These are phyloP conservation scores for Epinephelus coioides DNA, from an alignment of 2,797 vertebrate genomes.

Conservation along the genomic window DNA sequence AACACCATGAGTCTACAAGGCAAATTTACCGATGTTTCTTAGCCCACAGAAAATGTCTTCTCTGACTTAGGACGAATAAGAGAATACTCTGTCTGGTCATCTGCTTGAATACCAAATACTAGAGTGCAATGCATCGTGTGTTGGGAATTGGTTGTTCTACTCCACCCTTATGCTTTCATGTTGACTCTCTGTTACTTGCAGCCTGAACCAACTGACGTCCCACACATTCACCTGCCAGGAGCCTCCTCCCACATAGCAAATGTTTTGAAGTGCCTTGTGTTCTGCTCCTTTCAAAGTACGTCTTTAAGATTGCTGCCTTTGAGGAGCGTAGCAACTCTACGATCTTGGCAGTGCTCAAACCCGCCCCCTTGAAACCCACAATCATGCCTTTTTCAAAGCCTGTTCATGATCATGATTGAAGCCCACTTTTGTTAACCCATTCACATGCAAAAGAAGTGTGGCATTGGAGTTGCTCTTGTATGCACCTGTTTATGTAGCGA, in stretches of 20 bases:
- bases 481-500: slow-evolving; percentile 47
- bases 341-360: slow-evolving; percentile 17
- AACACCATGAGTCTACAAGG: not conserved
- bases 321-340: not conserved
- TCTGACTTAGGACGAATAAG: not conserved
- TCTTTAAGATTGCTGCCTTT: slow-evolving; percentile 31
- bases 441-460: slow-evolving; percentile 59
- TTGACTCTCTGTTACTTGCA: not conserved
- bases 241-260: slow-evolving; percentile 25
- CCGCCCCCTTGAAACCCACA: slow-evolving; percentile 28
- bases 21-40: slow-evolving; percentile 1
- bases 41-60: not conserved
- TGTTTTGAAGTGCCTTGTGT: slow-evolving; percentile 27
- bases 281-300: slow-evolving; percentile 19
- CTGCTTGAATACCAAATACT: not conserved
- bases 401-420: slow-evolving; percentile 39
- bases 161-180: slow-evolving; percentile 2
- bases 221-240: slow-evolving; percentile 9
- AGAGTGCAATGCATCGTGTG: not conserved
- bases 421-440: slow-evolving; percentile 45
- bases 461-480: slow-evolving; percentile 31
- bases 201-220: slow-evolving; percentile 14
- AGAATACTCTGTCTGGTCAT: not conserved
- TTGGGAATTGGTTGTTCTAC: not conserved
- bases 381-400: slow-evolving; percentile 31